These are phyloP conservation scores for Bombycilla garrulus DNA, from an alignment of 2,113 vertebrate species.

Conservation along the genomic window DNA sequence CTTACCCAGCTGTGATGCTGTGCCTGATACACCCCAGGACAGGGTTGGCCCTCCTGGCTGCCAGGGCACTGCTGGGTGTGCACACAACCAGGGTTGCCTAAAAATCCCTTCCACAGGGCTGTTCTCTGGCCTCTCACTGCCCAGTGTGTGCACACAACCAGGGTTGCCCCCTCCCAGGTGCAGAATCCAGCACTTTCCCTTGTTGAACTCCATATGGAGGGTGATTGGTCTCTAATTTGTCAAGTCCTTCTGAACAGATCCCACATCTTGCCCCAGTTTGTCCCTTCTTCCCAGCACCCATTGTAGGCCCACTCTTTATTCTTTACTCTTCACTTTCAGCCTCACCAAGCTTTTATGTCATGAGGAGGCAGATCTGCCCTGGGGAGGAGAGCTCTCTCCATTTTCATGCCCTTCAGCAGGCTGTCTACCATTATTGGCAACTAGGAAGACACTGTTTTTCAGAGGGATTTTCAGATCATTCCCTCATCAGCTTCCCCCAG, in stretches of 20 bases:
- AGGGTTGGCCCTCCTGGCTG: rapidly evolving
- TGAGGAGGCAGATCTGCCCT: not conserved
- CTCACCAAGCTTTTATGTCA: not conserved
- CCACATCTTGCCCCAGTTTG: not conserved
- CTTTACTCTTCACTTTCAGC: not conserved
- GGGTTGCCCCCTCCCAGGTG: not conserved
- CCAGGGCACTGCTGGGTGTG: not conserved
- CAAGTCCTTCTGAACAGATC: not conserved
- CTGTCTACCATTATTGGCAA: not conserved
- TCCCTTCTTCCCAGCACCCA: not conserved
- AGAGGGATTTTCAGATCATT: not conserved
- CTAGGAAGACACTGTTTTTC: not conserved
- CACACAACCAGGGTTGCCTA: too few species aligned
- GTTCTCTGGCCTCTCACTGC: not conserved
- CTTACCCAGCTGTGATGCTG: rapidly evolving
- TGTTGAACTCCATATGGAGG: rapidly evolving
- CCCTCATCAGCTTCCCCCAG: not conserved
- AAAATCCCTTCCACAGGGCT: not conserved
- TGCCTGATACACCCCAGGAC: not conserved
- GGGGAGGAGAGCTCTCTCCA: not conserved
- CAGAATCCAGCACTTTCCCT: not conserved
- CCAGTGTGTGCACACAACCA: not conserved
- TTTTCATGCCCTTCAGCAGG: not conserved
- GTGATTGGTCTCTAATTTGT: not conserved
- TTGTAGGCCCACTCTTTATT: rapidly evolving